Conservation (phyloP, 2,888 invertebrate species). For the Neocrepidodera transversa region DNA sequence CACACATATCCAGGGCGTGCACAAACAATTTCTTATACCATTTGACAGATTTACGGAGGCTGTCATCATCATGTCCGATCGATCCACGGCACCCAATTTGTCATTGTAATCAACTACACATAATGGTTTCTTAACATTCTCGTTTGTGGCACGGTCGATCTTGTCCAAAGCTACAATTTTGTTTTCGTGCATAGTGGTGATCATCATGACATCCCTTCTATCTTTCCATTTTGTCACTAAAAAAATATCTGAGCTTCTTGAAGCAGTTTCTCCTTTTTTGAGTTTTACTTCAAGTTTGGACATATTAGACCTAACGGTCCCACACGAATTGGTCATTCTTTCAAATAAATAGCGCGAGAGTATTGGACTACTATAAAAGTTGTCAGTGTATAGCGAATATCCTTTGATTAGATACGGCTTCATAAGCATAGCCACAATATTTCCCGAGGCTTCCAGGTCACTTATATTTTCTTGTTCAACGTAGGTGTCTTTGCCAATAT, state of each 20-base stretch:
- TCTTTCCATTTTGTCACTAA: too few relatives aligned
- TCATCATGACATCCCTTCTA: constrained; percentile 17
- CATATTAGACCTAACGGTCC: too few relatives aligned
- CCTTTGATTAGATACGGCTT: too few relatives aligned
- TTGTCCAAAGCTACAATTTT: constrained; percentile 14
- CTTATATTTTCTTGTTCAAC: too few relatives aligned
- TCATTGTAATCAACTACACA: constrained; percentile 30
- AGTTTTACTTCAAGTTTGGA: neutral
- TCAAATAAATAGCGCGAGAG: too few relatives aligned
- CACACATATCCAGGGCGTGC: neutral
- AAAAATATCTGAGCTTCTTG: neutral
- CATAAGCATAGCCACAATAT: too few relatives aligned
- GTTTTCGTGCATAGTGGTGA: constrained; percentile 23
- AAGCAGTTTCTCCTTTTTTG: constrained; percentile 1
- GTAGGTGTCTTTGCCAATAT: too few relatives aligned
- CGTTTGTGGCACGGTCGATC: constrained; percentile 12
- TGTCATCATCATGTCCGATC: constrained; percentile 28
- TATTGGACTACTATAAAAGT: too few relatives aligned
- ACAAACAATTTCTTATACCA: neutral
- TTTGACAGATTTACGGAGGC: too few relatives aligned
- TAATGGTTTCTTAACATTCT: constrained; percentile 20
- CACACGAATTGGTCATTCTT: too few relatives aligned
- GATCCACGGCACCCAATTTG: constrained; percentile 26
- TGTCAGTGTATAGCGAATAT: too few relatives aligned
- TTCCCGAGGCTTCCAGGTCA: too few relatives aligned